Evolutionary conservation across 1,140 invertebrate species (phyloP), one percentile per base, ranked within the genome.

Genomic region (Geopemphigus sp.): DNA sequence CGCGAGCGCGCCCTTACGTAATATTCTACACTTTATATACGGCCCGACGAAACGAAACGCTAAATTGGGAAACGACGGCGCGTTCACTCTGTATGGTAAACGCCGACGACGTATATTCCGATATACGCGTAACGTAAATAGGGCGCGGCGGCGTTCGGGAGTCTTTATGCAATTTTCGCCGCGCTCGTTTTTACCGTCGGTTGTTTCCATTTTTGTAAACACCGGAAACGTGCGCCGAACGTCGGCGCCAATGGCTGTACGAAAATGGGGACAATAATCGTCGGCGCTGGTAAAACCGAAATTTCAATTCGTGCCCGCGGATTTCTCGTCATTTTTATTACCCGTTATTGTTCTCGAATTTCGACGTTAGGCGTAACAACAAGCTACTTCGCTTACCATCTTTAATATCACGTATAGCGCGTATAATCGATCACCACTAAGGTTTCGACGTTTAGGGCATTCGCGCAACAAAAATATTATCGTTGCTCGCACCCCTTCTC

Each of bases 361-460:
- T 12, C 22, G 10, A 29, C 22, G 17, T 53, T 53, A 8, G 47
- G 14, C 15, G 24, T n/a, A 22, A 29, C 17, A 70, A 50, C 22
- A 68, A 53, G 5, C 22, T 50, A 29, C 17, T 70, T 53, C 53
- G 19, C 53, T 53, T 26, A 10, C 22, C 14, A 11, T 70, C 53
- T n/a, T n/a, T n/a, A n/a, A n/a, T 70, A 70, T 17, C 11, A 26
- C 19, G 66, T 53, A 53, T 19, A 53, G 26, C 24, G 15, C 50
- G 45, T 70, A 19, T 53, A 29, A 70, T 70, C 66, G 66, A 70
- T 70, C 53, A 70, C 26, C 66, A 70, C 66, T 47, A 70, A 53
- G 45, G 47, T 70, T 50, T 70, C 64, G 5, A 5, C n/a, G 15
- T 47, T 47, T 68, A 3, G 15, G 22, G 32, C 19, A 11, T 8